phyloP scores from a whole-genome alignment of 1,140 invertebrate genomes.

The Homalodisca vitripennis region DNA sequence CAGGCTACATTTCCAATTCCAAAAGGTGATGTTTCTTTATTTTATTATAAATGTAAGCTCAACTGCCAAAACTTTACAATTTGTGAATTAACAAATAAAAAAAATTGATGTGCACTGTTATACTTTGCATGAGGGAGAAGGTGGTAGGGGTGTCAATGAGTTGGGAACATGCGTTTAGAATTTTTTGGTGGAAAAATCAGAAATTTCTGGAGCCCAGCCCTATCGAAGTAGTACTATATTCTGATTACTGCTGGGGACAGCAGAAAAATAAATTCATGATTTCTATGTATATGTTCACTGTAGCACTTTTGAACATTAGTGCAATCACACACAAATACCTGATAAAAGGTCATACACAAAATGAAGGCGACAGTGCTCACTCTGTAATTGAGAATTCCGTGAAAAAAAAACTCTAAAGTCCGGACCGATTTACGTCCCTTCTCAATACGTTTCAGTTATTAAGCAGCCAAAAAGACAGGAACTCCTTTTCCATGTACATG shows the following conservation, averaged over 20 bases:
- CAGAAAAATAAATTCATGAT: constrained; percentile 48
- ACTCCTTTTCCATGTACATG: constrained; percentile 14
- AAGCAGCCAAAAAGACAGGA: constrained; percentile 21
- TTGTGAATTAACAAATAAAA: constrained; percentile 35
- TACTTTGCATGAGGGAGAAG: constrained; percentile 50
- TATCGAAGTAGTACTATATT: constrained; percentile 44
- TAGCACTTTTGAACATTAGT: constrained; percentile 22
- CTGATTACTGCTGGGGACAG: constrained; percentile 47
- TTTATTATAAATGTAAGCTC: constrained; percentile 42
- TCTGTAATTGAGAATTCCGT: constrained; percentile 43
- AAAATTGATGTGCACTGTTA: constrained; percentile 43
- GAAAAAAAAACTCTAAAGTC: constrained; percentile 43
- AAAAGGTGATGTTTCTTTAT: constrained; percentile 32
- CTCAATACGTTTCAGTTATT: constrained; percentile 10
- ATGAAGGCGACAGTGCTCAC: constrained; percentile 18
- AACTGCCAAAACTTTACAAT: constrained; percentile 42
- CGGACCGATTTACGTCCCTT: constrained; percentile 45
- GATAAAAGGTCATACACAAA: constrained; percentile 31
- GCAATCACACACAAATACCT: constrained; percentile 35
- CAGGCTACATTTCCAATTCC: constrained; percentile 20
- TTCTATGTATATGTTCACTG: constrained; percentile 42
- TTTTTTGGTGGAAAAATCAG: constrained; percentile 38
- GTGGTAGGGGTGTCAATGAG: constrained; percentile 48
- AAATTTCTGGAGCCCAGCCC: constrained; percentile 35
- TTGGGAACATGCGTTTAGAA: constrained; percentile 47